These are phyloP conservation scores for Gonioctena quinquepunctata DNA, from an alignment of 1,140 invertebrate species.

Conservation along the genomic window DNA sequence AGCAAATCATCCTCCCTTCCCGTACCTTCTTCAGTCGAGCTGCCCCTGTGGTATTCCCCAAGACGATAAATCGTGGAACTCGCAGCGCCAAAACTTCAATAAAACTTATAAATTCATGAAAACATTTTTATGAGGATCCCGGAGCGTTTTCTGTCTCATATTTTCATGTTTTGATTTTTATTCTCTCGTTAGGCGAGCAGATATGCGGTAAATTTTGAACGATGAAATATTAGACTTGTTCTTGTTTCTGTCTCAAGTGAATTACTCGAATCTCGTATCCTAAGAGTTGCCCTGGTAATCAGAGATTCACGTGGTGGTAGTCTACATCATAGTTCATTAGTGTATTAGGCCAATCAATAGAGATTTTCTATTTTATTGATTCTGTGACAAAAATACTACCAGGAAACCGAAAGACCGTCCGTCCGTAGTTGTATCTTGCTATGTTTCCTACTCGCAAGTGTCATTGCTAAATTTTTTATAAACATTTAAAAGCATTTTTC, in stretches of 20 bases:
- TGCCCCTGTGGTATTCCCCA: not conserved
- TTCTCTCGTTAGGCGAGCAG: conserved; percentile 4
- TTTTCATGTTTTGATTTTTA: conserved; percentile 19
- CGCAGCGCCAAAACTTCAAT: conserved; percentile 16
- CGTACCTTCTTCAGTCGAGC: not conserved
- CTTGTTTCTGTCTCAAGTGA: not conserved
- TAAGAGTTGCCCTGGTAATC: no score
- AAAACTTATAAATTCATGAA: conserved; percentile 22
- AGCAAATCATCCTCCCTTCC: no score
- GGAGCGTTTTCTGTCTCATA: conserved; percentile 5
- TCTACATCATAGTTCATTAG: not conserved
- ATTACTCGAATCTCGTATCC: not conserved
- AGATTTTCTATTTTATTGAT: no score
- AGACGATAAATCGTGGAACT: not conserved
- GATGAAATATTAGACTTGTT: conserved; percentile 8
- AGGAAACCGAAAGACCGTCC: no score
- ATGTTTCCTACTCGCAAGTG: no score
- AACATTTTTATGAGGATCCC: conserved; percentile 15
- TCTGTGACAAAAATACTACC: no score
- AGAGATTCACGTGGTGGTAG: no score
- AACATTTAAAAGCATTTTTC: no score
- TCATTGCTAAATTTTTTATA: no score
- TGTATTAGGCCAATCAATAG: no score
- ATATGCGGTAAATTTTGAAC: conserved; percentile 15
- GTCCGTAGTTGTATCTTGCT: no score